Base-by-base conservation (phyloP, 2,888 invertebrate species). In the Trachelus tabidus region DNA sequence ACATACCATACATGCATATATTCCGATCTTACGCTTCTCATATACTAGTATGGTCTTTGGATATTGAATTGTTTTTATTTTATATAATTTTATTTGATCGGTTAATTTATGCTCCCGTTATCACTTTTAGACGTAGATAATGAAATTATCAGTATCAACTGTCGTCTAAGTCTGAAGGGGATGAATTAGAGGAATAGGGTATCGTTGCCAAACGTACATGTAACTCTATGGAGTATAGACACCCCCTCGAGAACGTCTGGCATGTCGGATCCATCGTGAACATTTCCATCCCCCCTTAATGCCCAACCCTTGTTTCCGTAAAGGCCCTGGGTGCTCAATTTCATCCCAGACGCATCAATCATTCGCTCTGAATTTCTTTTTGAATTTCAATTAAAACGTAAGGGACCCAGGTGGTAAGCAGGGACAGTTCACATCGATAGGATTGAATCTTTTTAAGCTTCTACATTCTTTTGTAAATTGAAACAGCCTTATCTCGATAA, bases 301-400 rank as follows among this genome's bases (percentile, higher is more conserved):
- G 23, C 23, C 56, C 6, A 56, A 56, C 23, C 56, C 56, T 56
- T 56, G 56, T 56, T 56, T 23, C 56, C 56, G 56, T 23, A 23
- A 56, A 23, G 23, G 56, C 23, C 23, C 56, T 56, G 23, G 56
- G 56, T 23, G 56, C 23, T 56, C 56, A 23, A 56, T 56, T 56
- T 56, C 56, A 56, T 56, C 56, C 56, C 56, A 56, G 56, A 23
- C 56, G 56, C 71, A 71, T 71, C 71, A 34, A 71, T 71, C 71
- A 71, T 71, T 34, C 71, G 71, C 71, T 31, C 2, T 31, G 12
- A 71, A 71, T 71, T 71, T 71, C 34, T 71, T 33, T 71, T 71
- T 34, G 71, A 34, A 71, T 71, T 71, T 71, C 71, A 71, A 71
- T 71, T 71, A 71, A 71, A 34, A 71, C 56, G 23, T 23, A 23